Evolutionary conservation across 2,113 vertebrate species (phyloP).

Genomic region (Daphoenositta chrysoptera): DNA sequence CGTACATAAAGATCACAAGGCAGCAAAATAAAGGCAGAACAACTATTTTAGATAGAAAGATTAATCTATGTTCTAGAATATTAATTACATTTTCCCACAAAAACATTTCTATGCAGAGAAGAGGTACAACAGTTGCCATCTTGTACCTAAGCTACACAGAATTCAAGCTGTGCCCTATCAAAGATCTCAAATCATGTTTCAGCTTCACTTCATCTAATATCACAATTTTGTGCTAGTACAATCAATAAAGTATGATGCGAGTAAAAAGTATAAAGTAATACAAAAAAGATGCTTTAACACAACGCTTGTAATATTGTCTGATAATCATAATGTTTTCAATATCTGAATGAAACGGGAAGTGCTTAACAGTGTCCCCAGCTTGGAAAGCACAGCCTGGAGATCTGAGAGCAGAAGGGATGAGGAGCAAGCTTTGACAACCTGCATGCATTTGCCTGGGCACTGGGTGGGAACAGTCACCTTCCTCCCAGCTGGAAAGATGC

Average conservation of each 20-base stretch:
- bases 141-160: background rate
- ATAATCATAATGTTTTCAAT: background rate
- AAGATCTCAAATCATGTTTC: background rate
- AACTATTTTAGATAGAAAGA: background rate
- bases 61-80: background rate
- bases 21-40: background rate
- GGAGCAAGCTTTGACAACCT: background rate
- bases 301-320: background rate
- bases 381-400: background rate
- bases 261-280: background rate
- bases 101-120: background rate
- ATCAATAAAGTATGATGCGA: background rate
- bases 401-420: background rate
- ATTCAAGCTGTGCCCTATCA: background rate
- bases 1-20: background rate
- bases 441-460: background rate
- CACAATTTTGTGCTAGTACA: background rate
- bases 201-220: background rate
- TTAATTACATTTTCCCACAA: background rate
- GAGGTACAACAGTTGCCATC: fast-evolving
- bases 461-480: background rate
- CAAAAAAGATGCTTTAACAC: background rate
- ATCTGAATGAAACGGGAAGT: background rate
- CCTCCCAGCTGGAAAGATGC: background rate
- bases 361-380: background rate